Evolutionary conservation across 1,140 invertebrate species (phyloP).

Genomic region (Chironomus striatipennis): DNA sequence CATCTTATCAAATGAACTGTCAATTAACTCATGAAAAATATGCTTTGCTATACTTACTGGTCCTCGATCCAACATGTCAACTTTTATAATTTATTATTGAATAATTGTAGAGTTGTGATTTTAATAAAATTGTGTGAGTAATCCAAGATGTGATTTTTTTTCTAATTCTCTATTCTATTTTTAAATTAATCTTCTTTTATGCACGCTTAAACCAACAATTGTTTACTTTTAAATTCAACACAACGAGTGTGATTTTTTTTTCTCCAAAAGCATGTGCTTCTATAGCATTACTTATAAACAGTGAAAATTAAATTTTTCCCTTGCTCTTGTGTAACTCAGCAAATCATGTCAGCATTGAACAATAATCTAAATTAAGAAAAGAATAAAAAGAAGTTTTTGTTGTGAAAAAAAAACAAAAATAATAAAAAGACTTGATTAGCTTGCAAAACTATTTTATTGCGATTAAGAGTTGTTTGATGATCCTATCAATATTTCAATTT

Average conservation of each 20-base stretch:
- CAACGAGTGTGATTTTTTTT: neutral
- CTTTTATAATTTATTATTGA: neutral
- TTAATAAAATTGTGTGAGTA: neutral
- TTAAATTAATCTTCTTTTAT: neutral
- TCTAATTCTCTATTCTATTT: slow-evolving; percentile 9
- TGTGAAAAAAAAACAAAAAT: too few relatives aligned
- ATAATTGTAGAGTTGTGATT: neutral
- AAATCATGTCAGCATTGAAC: slow-evolving; percentile 2
- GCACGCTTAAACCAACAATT: neutral
- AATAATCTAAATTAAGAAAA: neutral
- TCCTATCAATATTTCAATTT: too few relatives aligned
- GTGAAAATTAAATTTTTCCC: too few relatives aligned
- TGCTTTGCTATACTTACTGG: slow-evolving; percentile 16
- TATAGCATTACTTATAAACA: too few relatives aligned
- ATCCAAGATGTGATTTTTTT: neutral
- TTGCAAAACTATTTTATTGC: too few relatives aligned
- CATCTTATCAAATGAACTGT: neutral
- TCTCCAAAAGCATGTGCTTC: slow-evolving; percentile 4
- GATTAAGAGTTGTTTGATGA: too few relatives aligned
- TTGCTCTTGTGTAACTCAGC: neutral
- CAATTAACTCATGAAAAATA: neutral
- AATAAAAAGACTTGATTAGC: too few relatives aligned
- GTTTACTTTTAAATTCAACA: slow-evolving; percentile 9
- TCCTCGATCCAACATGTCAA: slow-evolving; percentile 24
- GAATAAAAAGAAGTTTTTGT: neutral